Base-by-base conservation (phyloP, 2,797 vertebrate genomes). In the Apogon talboti region DNA sequence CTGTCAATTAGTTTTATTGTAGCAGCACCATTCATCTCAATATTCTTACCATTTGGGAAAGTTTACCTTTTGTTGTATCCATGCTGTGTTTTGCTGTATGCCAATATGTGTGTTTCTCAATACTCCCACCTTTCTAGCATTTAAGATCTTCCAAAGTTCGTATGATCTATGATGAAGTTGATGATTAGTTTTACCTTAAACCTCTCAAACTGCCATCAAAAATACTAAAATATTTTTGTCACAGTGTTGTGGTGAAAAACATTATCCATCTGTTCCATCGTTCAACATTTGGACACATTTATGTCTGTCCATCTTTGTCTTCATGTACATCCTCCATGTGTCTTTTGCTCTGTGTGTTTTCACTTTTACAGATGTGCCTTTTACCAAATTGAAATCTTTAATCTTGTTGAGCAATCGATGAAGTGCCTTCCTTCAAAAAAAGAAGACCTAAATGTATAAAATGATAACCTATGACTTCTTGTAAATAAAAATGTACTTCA, bases 401-500 rank as follows among this genome's bases (percentile, higher is more conserved):
- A 48, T 81, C 69, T 46, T 74, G 44, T 64, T 57, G 21, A 76
- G 66, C 74, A 67, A 86, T 84, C 81, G 67, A 90, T 81, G 48
- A 91, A 93, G 92, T 93, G 93, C 92, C 93, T 93, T 91, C 74
- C 71, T 73, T 72, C 58, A 60, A 82, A 85, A 85, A 68, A 18
- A 72, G 57, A 40, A 53, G 11, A 76, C 63, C 59, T 71, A 56
- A 68, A 65, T 89, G 76, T 88, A 88, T 81, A 84, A 85, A 91
- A 89, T 92, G 76, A 88, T 86, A 92, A 84, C 63, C 60, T 72
- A 77, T 77, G 58, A 72, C 70, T 55, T 84, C 79, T 84, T 93
- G 92, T 93, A 93, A 94, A 94, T 94, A 94, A 94, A 94, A 65
- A 47, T 82, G 82, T 92, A 86, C 87, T 91, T 89, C 79, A 76